phyloP scores from a whole-genome alignment of 2,113 vertebrate genomes.

The Casuarius casuarius region DNA sequence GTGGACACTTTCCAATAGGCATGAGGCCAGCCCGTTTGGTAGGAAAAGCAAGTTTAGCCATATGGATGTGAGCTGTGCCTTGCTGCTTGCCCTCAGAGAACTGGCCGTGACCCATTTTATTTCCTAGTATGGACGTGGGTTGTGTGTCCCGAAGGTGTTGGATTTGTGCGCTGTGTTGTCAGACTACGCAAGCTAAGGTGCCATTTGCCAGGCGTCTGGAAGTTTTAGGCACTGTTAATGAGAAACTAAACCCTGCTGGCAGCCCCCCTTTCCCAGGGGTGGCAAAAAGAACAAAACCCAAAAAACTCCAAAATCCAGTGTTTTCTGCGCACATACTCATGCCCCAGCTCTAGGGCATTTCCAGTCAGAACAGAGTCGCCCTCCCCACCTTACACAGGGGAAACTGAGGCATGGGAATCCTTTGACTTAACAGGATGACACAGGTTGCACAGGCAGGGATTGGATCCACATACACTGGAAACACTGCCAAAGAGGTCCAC shows the following conservation, averaged over 20 bases:
- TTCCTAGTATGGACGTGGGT: neutral
- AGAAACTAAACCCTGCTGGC: neutral
- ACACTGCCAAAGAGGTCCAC: neutral
- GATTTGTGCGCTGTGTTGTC: neutral
- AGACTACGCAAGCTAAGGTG: neutral
- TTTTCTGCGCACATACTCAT: neutral
- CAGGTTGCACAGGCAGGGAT: neutral
- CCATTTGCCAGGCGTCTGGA: slow-evolving; percentile 10
- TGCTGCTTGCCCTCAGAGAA: slow-evolving; percentile 54
- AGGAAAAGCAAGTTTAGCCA: neutral
- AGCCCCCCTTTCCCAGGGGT: neutral
- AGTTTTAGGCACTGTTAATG: neutral
- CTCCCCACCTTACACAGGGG: neutral
- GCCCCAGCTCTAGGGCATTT: neutral
- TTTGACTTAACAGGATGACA: neutral
- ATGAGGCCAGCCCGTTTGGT: neutral
- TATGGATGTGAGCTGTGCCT: slow-evolving; percentile 50
- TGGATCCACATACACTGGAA: neutral
- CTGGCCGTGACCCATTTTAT: slow-evolving; percentile 51
- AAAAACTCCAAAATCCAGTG: neutral
- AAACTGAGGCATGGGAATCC: neutral
- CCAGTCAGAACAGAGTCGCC: neutral
- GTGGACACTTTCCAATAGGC: neutral
- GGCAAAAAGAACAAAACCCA: neutral
- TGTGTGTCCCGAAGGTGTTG: fast-evolving